phyloP scores from a whole-genome alignment of 2,797 vertebrate species.

The Mormyrus hasselquistii region DNA sequence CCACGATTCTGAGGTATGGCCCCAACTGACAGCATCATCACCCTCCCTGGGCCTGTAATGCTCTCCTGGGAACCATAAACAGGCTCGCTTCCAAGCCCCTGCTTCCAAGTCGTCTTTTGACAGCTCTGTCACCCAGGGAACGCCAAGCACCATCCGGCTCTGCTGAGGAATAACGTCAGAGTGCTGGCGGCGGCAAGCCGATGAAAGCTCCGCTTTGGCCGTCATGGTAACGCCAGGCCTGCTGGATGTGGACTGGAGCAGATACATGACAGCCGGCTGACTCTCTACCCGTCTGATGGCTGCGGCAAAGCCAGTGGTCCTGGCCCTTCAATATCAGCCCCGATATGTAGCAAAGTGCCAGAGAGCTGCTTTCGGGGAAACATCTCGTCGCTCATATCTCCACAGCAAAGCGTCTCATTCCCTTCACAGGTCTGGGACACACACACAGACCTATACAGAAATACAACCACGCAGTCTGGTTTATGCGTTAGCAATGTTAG shows the following conservation, averaged over 20 bases:
- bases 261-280: constrained; percentile 32
- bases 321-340: background rate
- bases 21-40: background rate
- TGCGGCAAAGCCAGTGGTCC: constrained; percentile 22
- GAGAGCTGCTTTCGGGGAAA: background rate
- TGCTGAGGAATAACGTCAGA: background rate
- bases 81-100: background rate
- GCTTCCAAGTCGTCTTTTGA: background rate
- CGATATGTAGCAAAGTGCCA: background rate
- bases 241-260: background rate
- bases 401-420: background rate
- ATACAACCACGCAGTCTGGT: background rate
- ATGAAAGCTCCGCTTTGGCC: background rate
- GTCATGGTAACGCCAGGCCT: background rate
- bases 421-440: background rate
- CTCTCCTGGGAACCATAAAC: background rate
- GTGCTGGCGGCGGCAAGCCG: background rate
- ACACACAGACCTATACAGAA: background rate
- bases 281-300: constrained; percentile 14
- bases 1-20: background rate
- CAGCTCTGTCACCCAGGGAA: background rate
- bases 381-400: background rate
- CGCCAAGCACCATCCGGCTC: background rate
- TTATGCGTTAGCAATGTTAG: background rate
- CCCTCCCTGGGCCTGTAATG: background rate